Base-by-base conservation (phyloP, 2,113 vertebrate species). In the Delphinus delphis region DNA sequence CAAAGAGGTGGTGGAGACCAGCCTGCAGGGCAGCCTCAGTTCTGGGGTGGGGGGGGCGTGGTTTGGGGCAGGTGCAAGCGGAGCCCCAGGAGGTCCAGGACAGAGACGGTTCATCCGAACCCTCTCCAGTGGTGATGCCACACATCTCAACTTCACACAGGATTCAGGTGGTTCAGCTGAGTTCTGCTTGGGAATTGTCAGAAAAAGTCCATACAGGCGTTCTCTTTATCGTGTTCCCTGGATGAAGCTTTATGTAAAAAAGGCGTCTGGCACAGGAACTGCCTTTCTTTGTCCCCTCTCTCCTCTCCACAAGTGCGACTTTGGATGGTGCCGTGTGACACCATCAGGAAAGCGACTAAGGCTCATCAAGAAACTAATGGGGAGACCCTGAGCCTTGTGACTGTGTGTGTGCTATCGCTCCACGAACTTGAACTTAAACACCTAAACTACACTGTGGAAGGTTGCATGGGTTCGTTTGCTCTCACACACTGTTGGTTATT, bases 351-450 rank as follows among this genome's bases (percentile, higher is more conserved):
- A 68, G 36, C 50, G 31, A 50, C 60, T 3, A 13, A 76, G 63
- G 55, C 20, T 25, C 3, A 26, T 25, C 10, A 31, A 28, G 55
- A 67, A 31, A 17, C 8, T 28, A 17, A 8, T 12, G 28, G 18
- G 55, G 55, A 73, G 70, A 63, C 6, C 36, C 21, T 3, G 50
- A 53, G 50, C 50, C 15, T 53, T 17, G 15, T 17, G 15, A 53
- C 50, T 1, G 50, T 53, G 10, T n/a, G 2, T 18, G 4, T n/a
- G 58, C 14, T 14, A 5, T 44, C 3, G 1, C 8, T 65, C 44
- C 36, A 31, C 31, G 28, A 28, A 31, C n/a, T 55, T 5, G 8
- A 1, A 10, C 55, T 62, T 58, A 58, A n/a, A 41, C 44, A 41
- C 13, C 10, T 14, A 10, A 41, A 41, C 14, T 28, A 6, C 14